A percentile compares a stretch with the other conserved stretches of the same genome.
These are phyloP conservation scores for Lordiphosa clarofinis DNA, from an alignment of 1,140 invertebrate genomes.

Conservation along the genomic window DNA sequence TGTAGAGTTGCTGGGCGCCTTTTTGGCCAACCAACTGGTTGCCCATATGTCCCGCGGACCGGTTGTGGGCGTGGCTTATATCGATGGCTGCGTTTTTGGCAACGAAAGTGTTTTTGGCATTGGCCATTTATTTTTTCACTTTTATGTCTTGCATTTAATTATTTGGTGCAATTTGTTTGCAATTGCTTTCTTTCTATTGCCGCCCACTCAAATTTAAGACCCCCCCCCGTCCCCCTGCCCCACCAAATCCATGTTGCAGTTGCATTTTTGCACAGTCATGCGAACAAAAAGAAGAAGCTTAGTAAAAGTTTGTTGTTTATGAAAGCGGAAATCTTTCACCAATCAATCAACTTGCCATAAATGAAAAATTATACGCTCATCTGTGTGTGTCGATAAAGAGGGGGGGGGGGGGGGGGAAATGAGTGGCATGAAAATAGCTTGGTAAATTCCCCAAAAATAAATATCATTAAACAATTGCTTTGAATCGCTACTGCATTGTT, in stretches of 20 bases:
- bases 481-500: too few species aligned
- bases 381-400: conserved; percentile 3
- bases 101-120: conserved; percentile 58
- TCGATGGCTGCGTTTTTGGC: conserved; percentile 39
- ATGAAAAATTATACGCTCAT: conserved; percentile 44
- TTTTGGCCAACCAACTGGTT: conserved; percentile 44
- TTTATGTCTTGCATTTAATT: conserved; percentile 50
- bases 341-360: conserved; percentile 60
- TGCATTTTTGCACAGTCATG: conserved; percentile 34
- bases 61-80: conserved; percentile 26
- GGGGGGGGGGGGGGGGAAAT: too few species aligned
- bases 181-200: conserved; percentile 47
- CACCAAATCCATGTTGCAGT: conserved; percentile 8
- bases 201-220: too few species aligned
- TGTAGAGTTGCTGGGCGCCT: conserved; percentile 68
- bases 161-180: conserved; percentile 51
- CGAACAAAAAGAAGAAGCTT: conserved; percentile 24
- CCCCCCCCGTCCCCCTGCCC: too few species aligned
- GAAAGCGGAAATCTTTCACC: conserved; percentile 73
- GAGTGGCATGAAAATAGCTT: conserved; percentile 1
- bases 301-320: conserved; percentile 68
- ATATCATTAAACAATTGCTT: conserved; percentile 2
- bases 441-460: conserved; percentile 11
- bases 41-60: conserved; percentile 1
- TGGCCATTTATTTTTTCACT: conserved; percentile 22